Percentiles rank a stretch among this genome's conserved stretches.
Conservation (phyloP, 2,797 vertebrate species). For the Myripristis jacobus region DNA sequence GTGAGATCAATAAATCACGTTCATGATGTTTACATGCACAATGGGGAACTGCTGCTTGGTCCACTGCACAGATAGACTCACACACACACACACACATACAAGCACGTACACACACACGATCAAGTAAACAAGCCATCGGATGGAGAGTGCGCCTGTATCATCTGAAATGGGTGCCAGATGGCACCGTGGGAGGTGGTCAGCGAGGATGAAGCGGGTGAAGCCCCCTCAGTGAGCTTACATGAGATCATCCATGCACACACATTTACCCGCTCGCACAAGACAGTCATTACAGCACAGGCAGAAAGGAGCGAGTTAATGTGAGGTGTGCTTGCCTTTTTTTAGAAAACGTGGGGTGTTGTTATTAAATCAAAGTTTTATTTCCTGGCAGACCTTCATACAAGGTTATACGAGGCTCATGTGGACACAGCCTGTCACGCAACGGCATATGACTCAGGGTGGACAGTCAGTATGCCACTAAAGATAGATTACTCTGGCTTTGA, state of each 20-base stretch:
- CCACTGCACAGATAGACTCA: constrained; percentile 37
- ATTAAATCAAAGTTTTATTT: constrained; percentile 39
- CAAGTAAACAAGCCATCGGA: constrained; percentile 40
- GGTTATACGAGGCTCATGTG: neutral
- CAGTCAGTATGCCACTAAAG: neutral
- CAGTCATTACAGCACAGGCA: constrained; percentile 39
- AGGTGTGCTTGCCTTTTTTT: constrained; percentile 33
- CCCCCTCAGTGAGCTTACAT: constrained; percentile 61
- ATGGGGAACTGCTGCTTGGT: constrained; percentile 20
- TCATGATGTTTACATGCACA: constrained; percentile 51
- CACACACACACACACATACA: constrained; percentile 22
- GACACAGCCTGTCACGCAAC: neutral
- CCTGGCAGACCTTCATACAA: constrained; percentile 2
- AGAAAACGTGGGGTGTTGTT: constrained; percentile 22
- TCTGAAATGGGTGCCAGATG: constrained; percentile 71
- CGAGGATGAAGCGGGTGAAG: constrained; percentile 64
- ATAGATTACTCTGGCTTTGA: neutral
- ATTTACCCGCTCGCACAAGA: constrained; percentile 50
- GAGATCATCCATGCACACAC: constrained; percentile 67
- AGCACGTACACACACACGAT: constrained; percentile 6
- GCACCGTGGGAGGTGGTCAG: constrained; percentile 73
- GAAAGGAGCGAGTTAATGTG: constrained; percentile 14
- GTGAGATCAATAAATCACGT: constrained; percentile 56
- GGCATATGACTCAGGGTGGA: neutral
- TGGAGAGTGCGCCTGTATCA: constrained; percentile 29